Evolutionary conservation across 2,797 vertebrate genomes (phyloP).

Genomic region (Varecia variegata): DNA sequence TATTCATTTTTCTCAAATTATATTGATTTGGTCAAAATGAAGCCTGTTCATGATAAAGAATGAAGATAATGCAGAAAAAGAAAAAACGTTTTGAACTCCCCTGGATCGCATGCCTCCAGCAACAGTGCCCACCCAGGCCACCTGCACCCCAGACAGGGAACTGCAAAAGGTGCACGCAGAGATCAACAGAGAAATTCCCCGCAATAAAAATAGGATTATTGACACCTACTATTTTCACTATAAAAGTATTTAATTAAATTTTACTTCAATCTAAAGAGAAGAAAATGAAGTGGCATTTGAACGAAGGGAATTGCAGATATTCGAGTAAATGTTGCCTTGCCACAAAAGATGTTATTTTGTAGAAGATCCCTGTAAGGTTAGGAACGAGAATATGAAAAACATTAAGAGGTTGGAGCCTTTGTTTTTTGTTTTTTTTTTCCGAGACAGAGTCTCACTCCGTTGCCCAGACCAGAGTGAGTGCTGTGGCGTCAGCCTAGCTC

Average conservation of each 20-base stretch:
- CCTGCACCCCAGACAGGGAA: neutral
- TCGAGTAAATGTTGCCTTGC: neutral
- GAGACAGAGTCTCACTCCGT: no score
- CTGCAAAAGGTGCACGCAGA: neutral
- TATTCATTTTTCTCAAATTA: neutral
- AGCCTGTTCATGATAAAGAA: neutral
- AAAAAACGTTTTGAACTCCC: neutral
- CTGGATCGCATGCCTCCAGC: neutral
- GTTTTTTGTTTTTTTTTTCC: no score
- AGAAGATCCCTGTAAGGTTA: neutral
- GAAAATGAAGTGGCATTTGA: constrained; percentile 36
- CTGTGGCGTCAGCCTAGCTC: no score
- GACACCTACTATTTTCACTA: neutral
- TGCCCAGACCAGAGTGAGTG: no score
- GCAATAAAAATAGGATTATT: constrained; percentile 33
- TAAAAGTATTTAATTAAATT: constrained; percentile 31
- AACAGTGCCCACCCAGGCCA: no score
- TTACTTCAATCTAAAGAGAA: constrained; percentile 27
- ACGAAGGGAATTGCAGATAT: neutral
- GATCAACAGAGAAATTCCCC: neutral
- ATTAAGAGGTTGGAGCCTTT: neutral
- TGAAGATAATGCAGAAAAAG: neutral
- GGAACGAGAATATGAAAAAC: neutral
- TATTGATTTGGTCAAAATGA: neutral
- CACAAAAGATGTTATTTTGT: constrained; percentile 11